Percentiles rank a stretch among this genome's conserved stretches.
These are phyloP conservation scores for Aviceda subcristata DNA, from an alignment of 2,113 vertebrate genomes.

Conservation along the genomic window DNA sequence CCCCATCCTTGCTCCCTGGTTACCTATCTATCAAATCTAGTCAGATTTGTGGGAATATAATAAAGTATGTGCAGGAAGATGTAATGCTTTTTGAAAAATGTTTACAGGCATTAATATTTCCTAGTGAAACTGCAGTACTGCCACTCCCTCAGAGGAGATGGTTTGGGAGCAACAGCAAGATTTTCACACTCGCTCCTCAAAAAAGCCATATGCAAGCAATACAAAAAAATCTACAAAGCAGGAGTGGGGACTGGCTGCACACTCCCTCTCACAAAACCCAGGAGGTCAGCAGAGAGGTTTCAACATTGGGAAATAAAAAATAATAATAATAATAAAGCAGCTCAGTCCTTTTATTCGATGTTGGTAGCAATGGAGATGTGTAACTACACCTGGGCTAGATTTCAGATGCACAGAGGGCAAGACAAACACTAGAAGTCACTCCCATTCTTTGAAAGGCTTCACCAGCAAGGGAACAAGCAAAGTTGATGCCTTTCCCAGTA, in stretches of 20 bases:
- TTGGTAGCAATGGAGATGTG: background rate
- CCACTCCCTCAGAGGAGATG: background rate
- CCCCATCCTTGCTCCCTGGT: slow-evolving; percentile 2
- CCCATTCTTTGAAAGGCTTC: background rate
- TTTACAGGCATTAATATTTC: slow-evolving; percentile 63
- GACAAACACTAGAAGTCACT: background rate
- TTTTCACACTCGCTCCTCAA: background rate
- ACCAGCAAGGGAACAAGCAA: background rate
- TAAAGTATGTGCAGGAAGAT: slow-evolving; percentile 64
- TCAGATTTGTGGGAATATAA: slow-evolving; percentile 63
- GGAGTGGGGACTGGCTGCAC: background rate
- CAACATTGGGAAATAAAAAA: background rate
- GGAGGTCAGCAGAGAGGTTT: background rate
- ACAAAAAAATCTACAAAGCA: background rate
- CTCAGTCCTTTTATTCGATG: background rate
- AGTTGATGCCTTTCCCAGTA: background rate
- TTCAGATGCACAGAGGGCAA: background rate
- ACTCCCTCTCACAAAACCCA: background rate
- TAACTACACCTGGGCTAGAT: background rate
- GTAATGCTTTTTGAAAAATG: slow-evolving; percentile 58
- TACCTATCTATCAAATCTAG: slow-evolving; percentile 65
- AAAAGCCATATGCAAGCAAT: background rate
- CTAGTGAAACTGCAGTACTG: slow-evolving; percentile 18
- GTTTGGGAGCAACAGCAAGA: background rate
- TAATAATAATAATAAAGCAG: background rate